These are phyloP conservation scores for Neolamprologus hecqui DNA, from an alignment of 2,113 vertebrate genomes.

Conservation along the genomic window DNA sequence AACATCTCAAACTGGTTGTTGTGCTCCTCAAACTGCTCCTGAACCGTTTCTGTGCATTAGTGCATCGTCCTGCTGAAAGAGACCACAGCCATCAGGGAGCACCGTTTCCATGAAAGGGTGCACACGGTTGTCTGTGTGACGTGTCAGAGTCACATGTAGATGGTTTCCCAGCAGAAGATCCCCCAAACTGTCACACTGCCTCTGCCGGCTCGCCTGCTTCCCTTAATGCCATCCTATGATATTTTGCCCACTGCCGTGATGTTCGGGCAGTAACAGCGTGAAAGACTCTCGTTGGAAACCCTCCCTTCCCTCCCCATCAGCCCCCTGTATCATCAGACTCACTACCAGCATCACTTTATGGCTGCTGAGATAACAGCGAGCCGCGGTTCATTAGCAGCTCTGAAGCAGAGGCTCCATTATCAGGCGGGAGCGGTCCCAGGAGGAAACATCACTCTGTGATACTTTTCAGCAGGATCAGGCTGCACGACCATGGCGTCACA, in stretches of 20 bases:
- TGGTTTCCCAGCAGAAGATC: background rate
- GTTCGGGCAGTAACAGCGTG: background rate
- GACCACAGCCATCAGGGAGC: background rate
- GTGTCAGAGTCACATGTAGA: background rate
- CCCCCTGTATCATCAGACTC: conserved; percentile 4
- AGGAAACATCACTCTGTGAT: background rate
- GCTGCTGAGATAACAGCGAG: conserved; percentile 32
- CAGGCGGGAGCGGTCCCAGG: background rate
- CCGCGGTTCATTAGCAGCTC: conserved; percentile 26
- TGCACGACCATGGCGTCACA: background rate
- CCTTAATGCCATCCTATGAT: background rate
- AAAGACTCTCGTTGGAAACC: background rate
- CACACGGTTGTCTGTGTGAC: rapidly evolving
- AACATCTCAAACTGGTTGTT: background rate
- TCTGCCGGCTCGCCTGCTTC: background rate
- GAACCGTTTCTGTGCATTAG: background rate
- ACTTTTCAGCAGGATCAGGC: background rate
- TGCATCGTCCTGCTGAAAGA: background rate
- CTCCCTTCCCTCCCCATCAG: too few relatives aligned
- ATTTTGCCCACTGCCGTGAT: background rate
- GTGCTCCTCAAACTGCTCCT: background rate
- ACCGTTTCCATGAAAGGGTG: background rate
- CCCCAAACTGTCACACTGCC: background rate
- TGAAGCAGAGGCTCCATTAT: conserved; percentile 21
- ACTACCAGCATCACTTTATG: conserved; percentile 34